Percentiles rank a stretch among this genome's conserved stretches.
Evolutionary conservation across 2,797 vertebrate genomes (phyloP).

Genomic region (Darevskia nairensis): DNA sequence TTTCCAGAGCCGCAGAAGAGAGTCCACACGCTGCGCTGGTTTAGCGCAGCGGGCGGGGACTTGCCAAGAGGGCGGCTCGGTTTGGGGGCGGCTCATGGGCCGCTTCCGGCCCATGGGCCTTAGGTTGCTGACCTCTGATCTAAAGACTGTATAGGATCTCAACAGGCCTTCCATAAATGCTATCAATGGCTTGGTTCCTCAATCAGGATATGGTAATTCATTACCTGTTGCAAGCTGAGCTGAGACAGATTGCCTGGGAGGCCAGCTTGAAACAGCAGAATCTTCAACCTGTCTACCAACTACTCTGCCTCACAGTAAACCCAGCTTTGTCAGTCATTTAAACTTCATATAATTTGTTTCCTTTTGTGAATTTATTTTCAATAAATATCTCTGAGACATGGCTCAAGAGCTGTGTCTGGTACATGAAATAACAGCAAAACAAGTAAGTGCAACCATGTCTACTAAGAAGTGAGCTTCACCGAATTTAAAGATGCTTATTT

Average conservation of each 20-base stretch:
- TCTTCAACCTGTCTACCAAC: no score
- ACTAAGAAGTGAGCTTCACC: not conserved
- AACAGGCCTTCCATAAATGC: not conserved
- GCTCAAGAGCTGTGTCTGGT: not conserved
- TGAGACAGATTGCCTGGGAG: not conserved
- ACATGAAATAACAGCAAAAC: not conserved
- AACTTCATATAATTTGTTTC: not conserved
- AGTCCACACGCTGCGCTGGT: fast-evolving
- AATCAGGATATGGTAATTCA: not conserved
- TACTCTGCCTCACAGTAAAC: not conserved
- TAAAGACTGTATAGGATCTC: not conserved
- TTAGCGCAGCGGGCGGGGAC: fast-evolving
- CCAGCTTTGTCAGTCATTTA: not conserved
- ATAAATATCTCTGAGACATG: not conserved
- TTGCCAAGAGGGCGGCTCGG: fast-evolving
- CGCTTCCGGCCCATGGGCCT: no score
- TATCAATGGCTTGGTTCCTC: not conserved
- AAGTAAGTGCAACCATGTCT: not conserved
- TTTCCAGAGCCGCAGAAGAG: no score
- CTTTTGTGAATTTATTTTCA: not conserved
- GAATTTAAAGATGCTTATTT: no score
- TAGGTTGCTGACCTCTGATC: no score
- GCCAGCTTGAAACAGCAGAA: not conserved
- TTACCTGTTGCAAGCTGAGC: not conserved
- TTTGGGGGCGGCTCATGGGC: no score